Base-by-base conservation (phyloP, 2,888 invertebrate genomes). In the Agonum fuliginosum region DNA sequence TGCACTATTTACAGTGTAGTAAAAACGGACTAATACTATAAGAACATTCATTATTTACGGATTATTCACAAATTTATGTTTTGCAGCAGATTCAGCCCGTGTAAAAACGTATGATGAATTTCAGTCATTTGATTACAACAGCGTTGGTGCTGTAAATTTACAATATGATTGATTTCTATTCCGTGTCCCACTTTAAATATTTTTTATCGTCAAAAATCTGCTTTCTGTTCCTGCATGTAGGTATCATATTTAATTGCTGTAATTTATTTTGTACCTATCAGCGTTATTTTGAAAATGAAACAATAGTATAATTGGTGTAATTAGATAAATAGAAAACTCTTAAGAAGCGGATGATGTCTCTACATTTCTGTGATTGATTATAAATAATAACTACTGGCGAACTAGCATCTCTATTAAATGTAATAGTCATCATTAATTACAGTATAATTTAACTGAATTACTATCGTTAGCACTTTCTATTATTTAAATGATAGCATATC, bases 21-120 rank as follows among this genome's bases (percentile, higher is more conserved):
- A 27, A 62, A 62, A 62, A 27, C 54, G 58, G 17, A 6, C 5
- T 30, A 12, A 14, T 6, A 14, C 30, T 43, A 17, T 43, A 62
- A 62, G 30, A 62, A 27, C 58, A 17, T 62, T 62, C 58, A 62
- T 62, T 62, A 62, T 62, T 30, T 62, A 30, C 58, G 58, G 30
- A 62, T 62, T 62, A 62, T 27, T 30, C 58, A 5, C 27, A 17
- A 14, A 46, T 46, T 46, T 4, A 27, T 62, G 30, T 62, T 62
- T 62, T 62, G 58, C 17, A 14, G 14, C 6, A 5, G 51, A 22
- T 22, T 51, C 17, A 14, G 12, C 12, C 24, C n/a, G n/a, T n/a
- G n/a, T n/a, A n/a, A n/a, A n/a, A n/a, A n/a, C n/a, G n/a, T n/a
- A n/a, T n/a, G n/a, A n/a, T n/a, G n/a, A n/a, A n/a, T n/a, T n/a